phyloP scores from a whole-genome alignment of 2,113 vertebrate species.

The Chaenocephalus aceratus region DNA sequence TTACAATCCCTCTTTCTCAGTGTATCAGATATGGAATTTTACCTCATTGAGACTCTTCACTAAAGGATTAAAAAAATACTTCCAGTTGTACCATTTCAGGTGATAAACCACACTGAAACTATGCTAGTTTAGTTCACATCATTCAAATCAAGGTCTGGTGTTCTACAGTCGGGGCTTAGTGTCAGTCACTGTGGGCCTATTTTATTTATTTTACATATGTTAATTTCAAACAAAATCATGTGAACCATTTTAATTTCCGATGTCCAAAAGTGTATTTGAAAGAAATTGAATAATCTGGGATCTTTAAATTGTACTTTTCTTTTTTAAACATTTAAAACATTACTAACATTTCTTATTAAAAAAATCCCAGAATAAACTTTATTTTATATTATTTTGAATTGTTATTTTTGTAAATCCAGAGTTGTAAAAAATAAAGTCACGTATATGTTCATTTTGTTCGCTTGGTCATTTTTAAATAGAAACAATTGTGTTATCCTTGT shows the following conservation, averaged over 20 bases:
- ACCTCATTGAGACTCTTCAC: neutral
- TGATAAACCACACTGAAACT: neutral
- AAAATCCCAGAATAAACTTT: no score
- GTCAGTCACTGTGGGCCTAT: no score
- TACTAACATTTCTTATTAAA: neutral
- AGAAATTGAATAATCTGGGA: neutral
- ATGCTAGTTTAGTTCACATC: neutral
- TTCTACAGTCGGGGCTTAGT: no score
- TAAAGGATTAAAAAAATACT: no score
- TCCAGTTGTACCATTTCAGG: neutral
- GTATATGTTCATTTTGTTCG: neutral
- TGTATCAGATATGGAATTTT: neutral
- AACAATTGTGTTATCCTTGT: neutral
- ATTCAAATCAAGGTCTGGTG: neutral
- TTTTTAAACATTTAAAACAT: constrained; percentile 23
- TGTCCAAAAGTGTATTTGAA: neutral
- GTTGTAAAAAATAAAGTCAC: constrained; percentile 27
- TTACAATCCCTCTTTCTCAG: neutral
- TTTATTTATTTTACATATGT: neutral
- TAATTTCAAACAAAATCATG: neutral
- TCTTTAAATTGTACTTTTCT: neutral
- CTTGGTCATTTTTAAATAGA: neutral
- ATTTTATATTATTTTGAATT: neutral
- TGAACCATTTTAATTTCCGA: neutral
- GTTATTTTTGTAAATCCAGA: constrained; percentile 7